Evolutionary conservation across 2,888 invertebrate genomes (phyloP).

Genomic region (Piscicola geometra): DNA sequence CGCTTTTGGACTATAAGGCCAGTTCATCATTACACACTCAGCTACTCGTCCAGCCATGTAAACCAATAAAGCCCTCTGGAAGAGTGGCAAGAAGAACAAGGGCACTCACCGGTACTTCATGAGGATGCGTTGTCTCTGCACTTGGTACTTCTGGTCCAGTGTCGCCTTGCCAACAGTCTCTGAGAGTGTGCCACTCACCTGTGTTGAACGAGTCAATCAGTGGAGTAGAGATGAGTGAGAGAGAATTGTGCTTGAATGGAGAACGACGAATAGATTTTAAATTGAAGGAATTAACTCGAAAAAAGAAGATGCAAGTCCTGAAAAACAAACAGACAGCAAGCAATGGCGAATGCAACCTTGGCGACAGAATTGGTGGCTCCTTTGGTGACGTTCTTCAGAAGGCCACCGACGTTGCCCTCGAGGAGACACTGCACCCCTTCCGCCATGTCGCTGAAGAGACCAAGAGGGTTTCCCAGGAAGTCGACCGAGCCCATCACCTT

Average conservation of each 20-base stretch:
- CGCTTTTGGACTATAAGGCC: too few relatives aligned
- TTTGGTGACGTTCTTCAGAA: conserved; percentile 91
- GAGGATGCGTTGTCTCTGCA: conserved; percentile 72
- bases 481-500: conserved; percentile 92
- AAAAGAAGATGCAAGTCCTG: too few relatives aligned
- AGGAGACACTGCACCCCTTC: conserved; percentile 89
- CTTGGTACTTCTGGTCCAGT: conserved; percentile 85
- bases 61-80: too few relatives aligned
- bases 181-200: conserved; percentile 71
- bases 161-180: conserved; percentile 84
- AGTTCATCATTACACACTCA: too few relatives aligned
- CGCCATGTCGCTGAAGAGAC: conserved; percentile 88
- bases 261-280: neutral
- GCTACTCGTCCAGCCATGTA: too few relatives aligned
- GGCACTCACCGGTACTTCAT: conserved; percentile 44
- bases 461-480: conserved; percentile 93
- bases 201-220: conserved; percentile 17
- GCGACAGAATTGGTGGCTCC: conserved; percentile 95
- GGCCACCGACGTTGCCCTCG: conserved; percentile 84
- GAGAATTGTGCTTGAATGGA: neutral
- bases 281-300: neutral
- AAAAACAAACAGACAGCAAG: too few relatives aligned
- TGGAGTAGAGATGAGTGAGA: neutral
- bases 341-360: conserved; percentile 65
- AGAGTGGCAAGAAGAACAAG: too few relatives aligned